phyloP scores from a whole-genome alignment of 2,888 invertebrate genomes.

The Gortyna flavago region DNA sequence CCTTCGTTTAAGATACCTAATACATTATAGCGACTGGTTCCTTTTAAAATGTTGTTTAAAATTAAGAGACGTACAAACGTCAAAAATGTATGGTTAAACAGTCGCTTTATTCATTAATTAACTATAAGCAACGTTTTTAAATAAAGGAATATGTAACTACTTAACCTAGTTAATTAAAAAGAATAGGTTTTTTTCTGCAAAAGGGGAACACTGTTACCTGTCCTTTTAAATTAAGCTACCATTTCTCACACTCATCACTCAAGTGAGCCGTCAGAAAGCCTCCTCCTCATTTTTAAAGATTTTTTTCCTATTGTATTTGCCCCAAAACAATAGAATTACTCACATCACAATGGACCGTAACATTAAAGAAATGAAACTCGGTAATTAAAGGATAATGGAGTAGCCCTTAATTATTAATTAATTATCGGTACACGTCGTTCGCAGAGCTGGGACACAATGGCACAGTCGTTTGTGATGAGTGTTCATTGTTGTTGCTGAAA shows the following conservation, averaged over 20 bases:
- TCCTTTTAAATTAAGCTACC: constrained; percentile 3
- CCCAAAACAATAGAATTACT: constrained; percentile 47
- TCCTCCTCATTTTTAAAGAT: constrained; percentile 46
- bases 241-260: constrained; percentile 28
- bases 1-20: too few relatives aligned
- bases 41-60: too few relatives aligned
- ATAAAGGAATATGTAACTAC: neutral
- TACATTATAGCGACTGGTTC: too few relatives aligned
- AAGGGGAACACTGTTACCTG: neutral
- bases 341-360: constrained; percentile 60
- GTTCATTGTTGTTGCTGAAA: constrained; percentile 71
- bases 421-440: constrained; percentile 75
- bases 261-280: constrained; percentile 19
- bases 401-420: constrained; percentile 79
- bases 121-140: neutral
- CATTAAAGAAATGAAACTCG: constrained; percentile 68
- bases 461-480: constrained; percentile 69
- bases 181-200: neutral
- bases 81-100: neutral
- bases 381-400: constrained; percentile 75
- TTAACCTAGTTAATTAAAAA: neutral
- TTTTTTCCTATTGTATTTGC: constrained; percentile 32
- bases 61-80: neutral
- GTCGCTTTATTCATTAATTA: neutral
- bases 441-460: constrained; percentile 73